phyloP scores from a whole-genome alignment of 2,888 invertebrate species.

The Buathra laborator region DNA sequence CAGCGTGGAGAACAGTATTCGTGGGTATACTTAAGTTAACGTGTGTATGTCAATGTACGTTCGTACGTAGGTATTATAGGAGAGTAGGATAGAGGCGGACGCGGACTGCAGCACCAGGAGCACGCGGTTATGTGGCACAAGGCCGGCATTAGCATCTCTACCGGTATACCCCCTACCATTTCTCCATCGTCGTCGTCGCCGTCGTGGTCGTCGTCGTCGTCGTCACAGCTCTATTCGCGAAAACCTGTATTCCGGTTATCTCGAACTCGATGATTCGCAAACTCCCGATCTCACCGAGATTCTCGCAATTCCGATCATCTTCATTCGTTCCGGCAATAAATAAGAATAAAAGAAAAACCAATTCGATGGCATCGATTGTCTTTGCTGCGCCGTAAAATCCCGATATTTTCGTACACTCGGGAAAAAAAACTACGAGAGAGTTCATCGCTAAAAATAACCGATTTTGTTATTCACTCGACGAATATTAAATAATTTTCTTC shows the following conservation, averaged over 20 bases:
- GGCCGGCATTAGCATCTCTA: conserved; percentile 85
- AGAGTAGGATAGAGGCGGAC: conserved; percentile 66
- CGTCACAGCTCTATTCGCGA: conserved; percentile 81
- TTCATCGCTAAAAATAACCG: conserved; percentile 8
- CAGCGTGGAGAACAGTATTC: conserved; percentile 30
- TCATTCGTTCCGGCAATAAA: too few relatives aligned
- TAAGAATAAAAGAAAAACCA: neutral
- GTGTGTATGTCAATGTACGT: conserved; percentile 61
- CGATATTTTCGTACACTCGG: neutral
- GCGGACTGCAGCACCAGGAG: conserved; percentile 77
- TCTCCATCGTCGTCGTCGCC: conserved; percentile 60
- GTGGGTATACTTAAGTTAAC: conserved; percentile 39
- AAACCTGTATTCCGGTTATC: conserved; percentile 83
- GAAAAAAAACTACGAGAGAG: neutral
- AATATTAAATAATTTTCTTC: conserved; percentile 7
- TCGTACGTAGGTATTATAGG: conserved; percentile 51
- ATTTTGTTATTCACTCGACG: conserved; percentile 1
- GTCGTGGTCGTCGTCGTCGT: conserved; percentile 62
- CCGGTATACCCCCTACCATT: conserved; percentile 84
- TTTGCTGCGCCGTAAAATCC: neutral
- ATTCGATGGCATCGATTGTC: neutral
- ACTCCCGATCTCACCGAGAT: conserved; percentile 21
- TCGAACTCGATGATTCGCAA: conserved; percentile 69
- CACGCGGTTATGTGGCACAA: conserved; percentile 83
- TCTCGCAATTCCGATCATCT: neutral